Evolutionary conservation across 2,888 invertebrate genomes (phyloP).

Genomic region (Octodonta nipae): DNA sequence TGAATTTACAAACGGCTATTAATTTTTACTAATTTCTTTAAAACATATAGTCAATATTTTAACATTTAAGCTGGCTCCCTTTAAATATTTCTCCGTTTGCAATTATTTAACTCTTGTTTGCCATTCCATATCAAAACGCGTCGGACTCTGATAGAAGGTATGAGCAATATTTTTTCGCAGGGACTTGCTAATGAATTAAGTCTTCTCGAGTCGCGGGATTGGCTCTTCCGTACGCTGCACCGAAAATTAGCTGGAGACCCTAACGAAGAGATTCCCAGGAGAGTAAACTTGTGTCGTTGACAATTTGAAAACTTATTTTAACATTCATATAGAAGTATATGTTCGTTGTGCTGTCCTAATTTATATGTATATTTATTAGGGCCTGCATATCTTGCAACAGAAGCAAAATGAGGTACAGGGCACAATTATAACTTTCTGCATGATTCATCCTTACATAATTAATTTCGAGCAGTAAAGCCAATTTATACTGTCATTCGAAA

Average conservation of each 20-base stretch:
- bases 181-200: constrained; percentile 33
- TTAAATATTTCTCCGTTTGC: no score
- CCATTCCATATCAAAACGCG: no score
- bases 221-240: constrained; percentile 25
- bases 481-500: no score
- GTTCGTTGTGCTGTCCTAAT: constrained; percentile 30
- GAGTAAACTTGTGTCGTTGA: constrained; percentile 39
- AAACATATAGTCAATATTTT: no score
- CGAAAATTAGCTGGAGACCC: constrained; percentile 29
- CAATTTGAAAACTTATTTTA: constrained; percentile 43
- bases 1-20: no score
- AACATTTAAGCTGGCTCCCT: no score
- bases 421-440: no score
- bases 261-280: constrained; percentile 27
- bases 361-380: constrained; percentile 39
- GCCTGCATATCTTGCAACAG: constrained; percentile 21
- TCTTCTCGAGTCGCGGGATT: constrained; percentile 26
- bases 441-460: no score
- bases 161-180: constrained; percentile 29
- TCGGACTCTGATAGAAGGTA: no score
- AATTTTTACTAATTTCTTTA: no score
- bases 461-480: no score
- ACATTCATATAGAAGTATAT: constrained; percentile 40
- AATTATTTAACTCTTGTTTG: no score
- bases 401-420: constrained; percentile 8